Conservation (phyloP, 2,113 vertebrate genomes). For the Recurvirostra avosetta region DNA sequence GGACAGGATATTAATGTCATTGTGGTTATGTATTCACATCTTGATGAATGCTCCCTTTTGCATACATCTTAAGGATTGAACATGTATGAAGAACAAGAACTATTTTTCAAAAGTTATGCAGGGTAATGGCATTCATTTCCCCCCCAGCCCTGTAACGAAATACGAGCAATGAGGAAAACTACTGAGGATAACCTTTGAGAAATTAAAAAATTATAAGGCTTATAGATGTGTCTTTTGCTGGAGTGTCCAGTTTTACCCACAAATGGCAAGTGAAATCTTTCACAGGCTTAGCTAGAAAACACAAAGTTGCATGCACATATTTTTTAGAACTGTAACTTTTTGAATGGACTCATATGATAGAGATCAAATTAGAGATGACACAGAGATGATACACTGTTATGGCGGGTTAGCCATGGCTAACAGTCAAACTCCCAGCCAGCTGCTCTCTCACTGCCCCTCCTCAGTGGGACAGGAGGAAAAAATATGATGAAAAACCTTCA, state of each 20-base stretch:
- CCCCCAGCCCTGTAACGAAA: not conserved
- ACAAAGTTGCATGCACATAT: not conserved
- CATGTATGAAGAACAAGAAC: not conserved
- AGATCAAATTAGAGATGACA: not conserved
- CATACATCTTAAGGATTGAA: not conserved
- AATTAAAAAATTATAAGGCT: not conserved
- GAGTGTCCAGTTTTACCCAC: not conserved
- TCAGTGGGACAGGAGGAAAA: not conserved
- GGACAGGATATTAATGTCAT: not conserved
- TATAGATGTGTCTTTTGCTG: not conserved
- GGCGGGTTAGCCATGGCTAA: not conserved
- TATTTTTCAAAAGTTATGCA: not conserved
- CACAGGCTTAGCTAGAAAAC: not conserved
- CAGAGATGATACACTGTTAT: not conserved
- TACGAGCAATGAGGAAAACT: not conserved
- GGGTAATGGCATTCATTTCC: not conserved
- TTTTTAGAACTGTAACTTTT: not conserved
- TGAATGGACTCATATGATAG: not conserved
- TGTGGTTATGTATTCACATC: not conserved
- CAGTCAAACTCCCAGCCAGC: not conserved
- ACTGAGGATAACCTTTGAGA: not conserved
- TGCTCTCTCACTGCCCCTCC: not conserved
- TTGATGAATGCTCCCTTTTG: not conserved
- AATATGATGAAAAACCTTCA: not conserved
- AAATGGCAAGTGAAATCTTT: not conserved